A percentile compares a stretch with the other conserved stretches of the same genome.
Evolutionary conservation across 2,888 invertebrate species (phyloP).

Genomic region (Prionchulus punctatus): DNA sequence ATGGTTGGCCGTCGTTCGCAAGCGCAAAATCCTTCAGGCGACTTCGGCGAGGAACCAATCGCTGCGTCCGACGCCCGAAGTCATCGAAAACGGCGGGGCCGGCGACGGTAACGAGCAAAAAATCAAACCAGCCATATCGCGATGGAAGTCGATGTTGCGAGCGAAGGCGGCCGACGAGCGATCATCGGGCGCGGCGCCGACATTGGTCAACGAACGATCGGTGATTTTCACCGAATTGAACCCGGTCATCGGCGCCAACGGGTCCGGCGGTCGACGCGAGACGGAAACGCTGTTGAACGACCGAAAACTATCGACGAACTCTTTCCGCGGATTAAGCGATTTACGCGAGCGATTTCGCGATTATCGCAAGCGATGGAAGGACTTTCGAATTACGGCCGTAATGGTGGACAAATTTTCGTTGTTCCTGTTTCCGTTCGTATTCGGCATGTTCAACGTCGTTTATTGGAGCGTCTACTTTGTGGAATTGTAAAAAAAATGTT

Average conservation of each 20-base stretch:
- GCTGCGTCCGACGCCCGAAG: not conserved
- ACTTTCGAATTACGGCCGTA: not conserved
- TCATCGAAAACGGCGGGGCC: not conserved
- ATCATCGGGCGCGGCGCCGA: too few species aligned
- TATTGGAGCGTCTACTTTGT: not conserved
- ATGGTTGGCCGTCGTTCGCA: not conserved
- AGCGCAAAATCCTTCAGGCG: not conserved
- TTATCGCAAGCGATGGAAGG: not conserved
- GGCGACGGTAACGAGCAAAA: not conserved
- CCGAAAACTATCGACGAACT: not conserved
- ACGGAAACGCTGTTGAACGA: not conserved
- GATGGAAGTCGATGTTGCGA: not conserved
- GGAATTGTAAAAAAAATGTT: too few species aligned
- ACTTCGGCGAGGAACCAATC: too few species aligned
- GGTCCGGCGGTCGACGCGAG: not conserved
- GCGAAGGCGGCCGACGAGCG: not conserved
- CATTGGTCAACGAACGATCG: not conserved
- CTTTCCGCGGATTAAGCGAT: too few species aligned
- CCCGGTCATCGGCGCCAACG: not conserved
- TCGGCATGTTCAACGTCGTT: not conserved
- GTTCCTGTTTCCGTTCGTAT: not conserved
- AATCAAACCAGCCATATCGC: not conserved
- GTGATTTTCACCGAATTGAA: not conserved
- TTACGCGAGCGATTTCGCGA: too few species aligned
- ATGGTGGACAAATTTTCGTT: not conserved